Evolutionary conservation across 2,888 invertebrate genomes (phyloP).

Genomic region (Orgyia antiqua): DNA sequence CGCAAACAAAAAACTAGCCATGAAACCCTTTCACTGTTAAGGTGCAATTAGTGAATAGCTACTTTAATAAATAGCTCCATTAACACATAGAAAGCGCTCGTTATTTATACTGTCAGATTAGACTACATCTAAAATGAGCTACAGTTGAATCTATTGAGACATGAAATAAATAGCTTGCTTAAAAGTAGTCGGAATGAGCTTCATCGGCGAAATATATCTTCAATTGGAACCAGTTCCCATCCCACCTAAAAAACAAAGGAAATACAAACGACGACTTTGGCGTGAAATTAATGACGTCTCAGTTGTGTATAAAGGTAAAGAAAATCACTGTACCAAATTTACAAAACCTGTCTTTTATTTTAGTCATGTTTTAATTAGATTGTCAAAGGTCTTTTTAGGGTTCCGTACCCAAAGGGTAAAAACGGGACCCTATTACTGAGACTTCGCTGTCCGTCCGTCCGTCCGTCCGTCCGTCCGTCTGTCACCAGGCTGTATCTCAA

Average conservation of each 20-base stretch:
- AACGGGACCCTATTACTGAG: no score
- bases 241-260: slow-evolving; percentile 63
- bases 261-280: slow-evolving; percentile 61
- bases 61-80: no score
- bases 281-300: slow-evolving; percentile 67
- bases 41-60: no score
- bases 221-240: slow-evolving; percentile 50
- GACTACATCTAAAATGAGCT: slow-evolving; percentile 70
- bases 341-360: slow-evolving; percentile 38
- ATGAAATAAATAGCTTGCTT: slow-evolving; percentile 66
- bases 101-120: slow-evolving; percentile 66
- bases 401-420: no score
- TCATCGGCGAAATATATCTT: slow-evolving; percentile 66
- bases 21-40: no score
- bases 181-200: slow-evolving; percentile 66
- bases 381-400: no score
- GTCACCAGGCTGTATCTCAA: no score
- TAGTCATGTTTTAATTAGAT: no score
- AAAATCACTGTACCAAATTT: slow-evolving; percentile 55
- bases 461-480: no score
- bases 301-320: slow-evolving; percentile 66
- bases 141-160: slow-evolving; percentile 59
- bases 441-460: no score
- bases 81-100: slow-evolving; percentile 57
- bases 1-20: no score